Evolutionary conservation across 2,797 vertebrate genomes (phyloP).

Genomic region (Iguana delicatissima): DNA sequence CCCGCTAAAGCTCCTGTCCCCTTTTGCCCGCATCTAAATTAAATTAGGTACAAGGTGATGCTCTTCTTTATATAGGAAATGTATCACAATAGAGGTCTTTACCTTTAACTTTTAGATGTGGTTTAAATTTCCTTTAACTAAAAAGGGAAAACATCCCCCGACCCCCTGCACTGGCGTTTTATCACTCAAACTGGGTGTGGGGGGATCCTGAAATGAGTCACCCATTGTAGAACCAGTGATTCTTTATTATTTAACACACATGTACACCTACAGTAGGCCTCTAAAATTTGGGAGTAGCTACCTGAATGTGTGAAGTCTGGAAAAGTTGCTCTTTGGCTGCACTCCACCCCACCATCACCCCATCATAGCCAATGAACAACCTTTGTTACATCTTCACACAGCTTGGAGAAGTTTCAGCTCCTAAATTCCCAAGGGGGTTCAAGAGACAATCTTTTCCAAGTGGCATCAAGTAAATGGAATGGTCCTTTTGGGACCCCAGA

Average conservation of each 20-base stretch:
- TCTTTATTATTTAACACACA: background rate
- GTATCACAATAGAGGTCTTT: background rate
- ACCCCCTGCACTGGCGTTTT: slow-evolving; percentile 90
- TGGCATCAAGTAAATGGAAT: background rate
- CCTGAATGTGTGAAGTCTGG: background rate
- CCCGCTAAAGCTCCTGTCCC: no score
- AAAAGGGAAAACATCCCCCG: slow-evolving; percentile 92
- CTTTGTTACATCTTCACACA: no score
- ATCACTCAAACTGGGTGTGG: slow-evolving; percentile 92
- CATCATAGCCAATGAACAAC: no score
- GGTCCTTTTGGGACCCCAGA: no score
- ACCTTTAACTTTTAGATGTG: slow-evolving; percentile 91
- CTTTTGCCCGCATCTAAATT: background rate
- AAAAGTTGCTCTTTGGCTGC: no score
- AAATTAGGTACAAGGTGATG: background rate
- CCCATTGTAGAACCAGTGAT: background rate
- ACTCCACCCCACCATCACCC: no score
- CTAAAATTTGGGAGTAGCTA: background rate
- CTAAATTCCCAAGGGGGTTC: no score
- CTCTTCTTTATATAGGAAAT: background rate
- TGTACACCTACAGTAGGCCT: background rate
- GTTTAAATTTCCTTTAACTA: slow-evolving; percentile 89
- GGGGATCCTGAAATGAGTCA: slow-evolving; percentile 83
- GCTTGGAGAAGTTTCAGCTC: no score
- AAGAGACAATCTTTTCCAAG: no score